Base-by-base conservation (phyloP, 2,888 invertebrate species). In the Tetranychus truncatus region DNA sequence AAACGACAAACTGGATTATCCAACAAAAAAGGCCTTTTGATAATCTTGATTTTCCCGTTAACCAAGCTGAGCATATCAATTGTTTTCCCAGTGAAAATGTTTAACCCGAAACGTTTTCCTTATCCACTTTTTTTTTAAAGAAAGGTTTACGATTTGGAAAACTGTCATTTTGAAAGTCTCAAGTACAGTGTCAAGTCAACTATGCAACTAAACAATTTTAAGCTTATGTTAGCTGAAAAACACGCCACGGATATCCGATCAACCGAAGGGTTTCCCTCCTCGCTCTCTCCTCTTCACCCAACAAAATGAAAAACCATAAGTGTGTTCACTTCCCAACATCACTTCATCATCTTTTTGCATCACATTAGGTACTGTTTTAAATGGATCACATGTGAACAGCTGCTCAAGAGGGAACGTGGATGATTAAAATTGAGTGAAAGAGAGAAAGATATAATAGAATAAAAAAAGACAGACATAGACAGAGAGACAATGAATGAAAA, bases 131-230 rank as follows among this genome's bases (percentile, higher is more conserved):
- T 34, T 34, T 34, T 34, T 34, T 34, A 4, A 34, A 34, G 34
- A 34, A 34, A 34, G 34, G 34, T 34, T 34, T 34, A 34, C 34
- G 34, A 34, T 34, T 34, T 34, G 34, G 34, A 34, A 34, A 34
- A 86, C 75, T 45, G 45, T 8, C 45, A 92, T 80, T 92, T 93
- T 65, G 44, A 20, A 5, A 34, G 34, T 34, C 34, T 34, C 34
- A 34, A 34, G 34, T 34, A 34, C 4, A 34, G 34, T 34, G 34
- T 34, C 34, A 34, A 34, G 34, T 34, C 34, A 34, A 34, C 34
- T 34, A 34, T 34, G 34, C 34, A 34, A 34, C 34, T 34, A 34
- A 34, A 34, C 34, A 34, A 34, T 34, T 34, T 34, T 34, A 34
- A 34, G 34, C 34, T 34, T 3, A 34, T 34, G 34, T 45, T 72